These are phyloP conservation scores for Lepus townsendii DNA, from an alignment of 2,797 vertebrate genomes.

Conservation along the genomic window DNA sequence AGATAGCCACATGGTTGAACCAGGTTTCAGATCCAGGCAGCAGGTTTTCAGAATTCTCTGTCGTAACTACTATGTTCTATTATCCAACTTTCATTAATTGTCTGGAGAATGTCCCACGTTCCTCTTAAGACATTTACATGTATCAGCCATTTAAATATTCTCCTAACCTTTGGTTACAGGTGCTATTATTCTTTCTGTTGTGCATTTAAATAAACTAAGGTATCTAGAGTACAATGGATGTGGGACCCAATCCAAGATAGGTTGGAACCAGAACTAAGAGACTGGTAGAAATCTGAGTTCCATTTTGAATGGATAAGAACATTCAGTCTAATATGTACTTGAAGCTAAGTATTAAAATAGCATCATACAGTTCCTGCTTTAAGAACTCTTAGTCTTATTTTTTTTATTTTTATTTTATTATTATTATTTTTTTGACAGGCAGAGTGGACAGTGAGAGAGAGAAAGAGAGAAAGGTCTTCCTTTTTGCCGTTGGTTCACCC, in stretches of 20 bases:
- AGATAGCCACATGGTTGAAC: background rate
- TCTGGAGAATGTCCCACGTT: background rate
- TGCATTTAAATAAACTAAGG: background rate
- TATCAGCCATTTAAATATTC: background rate
- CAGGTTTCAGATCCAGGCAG: background rate
- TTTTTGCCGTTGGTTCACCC: too few relatives aligned
- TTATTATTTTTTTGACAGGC: too few relatives aligned
- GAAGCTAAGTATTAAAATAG: background rate
- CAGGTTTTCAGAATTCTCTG: background rate
- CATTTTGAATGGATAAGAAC: background rate
- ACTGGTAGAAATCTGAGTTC: background rate
- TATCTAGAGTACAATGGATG: background rate
- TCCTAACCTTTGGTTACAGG: background rate
- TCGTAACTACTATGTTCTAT: background rate
- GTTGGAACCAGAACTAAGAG: background rate
- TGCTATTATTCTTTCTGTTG: background rate
- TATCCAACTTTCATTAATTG: background rate
- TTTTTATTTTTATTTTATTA: too few relatives aligned
- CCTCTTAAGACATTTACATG: background rate
- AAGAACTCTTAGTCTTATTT: background rate
- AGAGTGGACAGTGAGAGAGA: too few relatives aligned
- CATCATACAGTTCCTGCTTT: background rate
- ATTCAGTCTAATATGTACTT: background rate
- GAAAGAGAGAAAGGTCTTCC: too few relatives aligned
- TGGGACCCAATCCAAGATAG: background rate